Base-by-base conservation (phyloP, 2,797 vertebrate genomes). In the Poeciliopsis gracilis region DNA sequence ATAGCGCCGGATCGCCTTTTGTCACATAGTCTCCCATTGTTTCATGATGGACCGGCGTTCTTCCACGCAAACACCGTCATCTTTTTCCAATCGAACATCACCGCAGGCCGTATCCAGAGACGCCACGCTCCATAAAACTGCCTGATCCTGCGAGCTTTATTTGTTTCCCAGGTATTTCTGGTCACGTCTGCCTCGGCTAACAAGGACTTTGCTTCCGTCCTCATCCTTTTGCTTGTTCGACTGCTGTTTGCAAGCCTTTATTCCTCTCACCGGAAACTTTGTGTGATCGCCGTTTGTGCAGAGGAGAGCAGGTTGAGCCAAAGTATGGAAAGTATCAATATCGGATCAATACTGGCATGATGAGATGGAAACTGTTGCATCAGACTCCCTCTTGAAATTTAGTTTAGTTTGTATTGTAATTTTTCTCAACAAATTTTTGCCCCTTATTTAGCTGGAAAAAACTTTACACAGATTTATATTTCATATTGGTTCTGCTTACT, bases 51-150 rank as follows among this genome's bases (percentile, higher is more conserved):
- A 81, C 77, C 77, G 72, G 80, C 38, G 63, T 72, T 81, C 84
- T 70, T 81, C 77, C 5, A 11, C 15, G 75, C 82, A 88, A 90
- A 86, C 78, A 82, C 51, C 41, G 36, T 79, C 87, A 91, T 91
- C 82, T 90, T 75, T 80, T 75, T 73, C 59, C 79, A 86, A 89
- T 91, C 85, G 83, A 88, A 89, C 78, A 82, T 82, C 2, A 18
- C 90, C 5, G 1, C 36, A 36, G 74, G 82, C 69, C 15, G 5
- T 61, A 57, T 76, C 23, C 30, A 49, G 63, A 67, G 15, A 74
- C 61, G 46, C 57, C 76, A 78, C 59, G 13, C 28, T 38, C 33
- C 70, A 33, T 36, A 72, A 53, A 57, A 82, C 84, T 10, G 67
- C 28, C 38, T 43, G 28, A 15, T 78, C 51, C 66, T 18, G 38